Conservation (phyloP, 2,888 invertebrate genomes). For the Drosophila parthenogenetica region DNA sequence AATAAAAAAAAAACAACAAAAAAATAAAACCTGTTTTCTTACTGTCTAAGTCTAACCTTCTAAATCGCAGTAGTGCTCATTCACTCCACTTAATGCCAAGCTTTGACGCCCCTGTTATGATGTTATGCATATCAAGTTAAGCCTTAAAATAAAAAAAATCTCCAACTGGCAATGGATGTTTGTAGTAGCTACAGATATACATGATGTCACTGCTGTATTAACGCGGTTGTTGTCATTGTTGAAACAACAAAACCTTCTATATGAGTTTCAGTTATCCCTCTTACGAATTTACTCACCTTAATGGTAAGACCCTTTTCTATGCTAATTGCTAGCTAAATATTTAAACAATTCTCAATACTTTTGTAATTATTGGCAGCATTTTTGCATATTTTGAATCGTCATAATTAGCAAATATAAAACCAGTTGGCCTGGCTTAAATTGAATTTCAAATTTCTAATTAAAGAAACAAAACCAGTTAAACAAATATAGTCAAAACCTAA, state of each 20-base stretch:
- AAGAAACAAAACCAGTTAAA: conserved; percentile 53
- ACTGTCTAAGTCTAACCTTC: conserved; percentile 61
- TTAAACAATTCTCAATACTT: conserved; percentile 47
- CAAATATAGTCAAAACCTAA: conserved; percentile 28
- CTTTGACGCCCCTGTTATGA: conserved; percentile 63
- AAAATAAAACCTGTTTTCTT: conserved; percentile 49
- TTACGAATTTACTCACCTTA: conserved; percentile 52
- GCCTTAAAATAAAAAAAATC: conserved; percentile 45
- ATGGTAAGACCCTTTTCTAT: conserved; percentile 41
- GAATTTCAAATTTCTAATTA: conserved; percentile 70
- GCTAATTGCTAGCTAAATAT: conserved; percentile 65
- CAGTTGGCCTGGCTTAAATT: conserved; percentile 34
- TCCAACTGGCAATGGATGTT: conserved; percentile 68
- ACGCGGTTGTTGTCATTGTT: conserved; percentile 5
- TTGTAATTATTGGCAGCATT: conserved; percentile 16
- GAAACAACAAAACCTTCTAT: conserved; percentile 14
- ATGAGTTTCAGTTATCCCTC: conserved; percentile 10
- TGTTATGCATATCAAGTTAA: conserved; percentile 79
- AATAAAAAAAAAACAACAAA: conserved; percentile 13
- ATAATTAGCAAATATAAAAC: conserved; percentile 12
- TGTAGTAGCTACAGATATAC: conserved; percentile 26
- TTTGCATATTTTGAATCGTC: conserved; percentile 17
- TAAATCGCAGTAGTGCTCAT: conserved; percentile 54
- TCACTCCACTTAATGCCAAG: conserved; percentile 74
- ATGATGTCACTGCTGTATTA: conserved; percentile 68